A percentile compares a stretch with the other conserved stretches of the same genome.
Evolutionary conservation across 2,888 invertebrate species (phyloP).

Genomic region (Slavum lentiscoides): DNA sequence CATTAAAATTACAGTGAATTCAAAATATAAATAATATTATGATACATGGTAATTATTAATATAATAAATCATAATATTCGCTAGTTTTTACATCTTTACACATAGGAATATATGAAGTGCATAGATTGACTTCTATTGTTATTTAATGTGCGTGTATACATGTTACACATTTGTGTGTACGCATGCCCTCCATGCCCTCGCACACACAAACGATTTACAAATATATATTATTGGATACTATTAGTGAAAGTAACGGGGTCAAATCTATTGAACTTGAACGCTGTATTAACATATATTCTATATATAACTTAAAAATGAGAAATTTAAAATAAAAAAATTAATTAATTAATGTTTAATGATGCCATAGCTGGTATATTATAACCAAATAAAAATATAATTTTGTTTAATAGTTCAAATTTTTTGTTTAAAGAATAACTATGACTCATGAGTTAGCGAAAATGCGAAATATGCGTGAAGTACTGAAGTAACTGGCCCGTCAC

Average conservation of each 20-base stretch:
- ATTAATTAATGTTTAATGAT: neutral
- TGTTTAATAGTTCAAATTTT: too few species aligned
- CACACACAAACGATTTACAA: neutral
- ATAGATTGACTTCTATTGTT: neutral
- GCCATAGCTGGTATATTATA: neutral
- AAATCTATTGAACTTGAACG: conserved; percentile 5
- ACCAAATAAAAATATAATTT: neutral
- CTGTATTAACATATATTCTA: neutral
- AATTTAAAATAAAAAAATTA: neutral
- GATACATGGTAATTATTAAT: neutral
- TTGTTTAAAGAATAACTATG: too few species aligned
- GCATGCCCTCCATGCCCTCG: neutral
- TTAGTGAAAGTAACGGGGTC: neutral
- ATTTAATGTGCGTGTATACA: neutral
- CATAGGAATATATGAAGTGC: neutral
- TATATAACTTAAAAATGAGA: neutral
- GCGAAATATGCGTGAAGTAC: too few species aligned
- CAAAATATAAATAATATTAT: neutral
- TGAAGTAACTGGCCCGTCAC: too few species aligned
- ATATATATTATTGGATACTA: neutral
- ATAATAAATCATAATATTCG: neutral
- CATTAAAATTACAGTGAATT: neutral
- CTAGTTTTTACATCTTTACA: neutral
- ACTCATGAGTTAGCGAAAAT: too few species aligned
- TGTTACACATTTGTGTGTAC: neutral